A percentile compares a stretch with the other conserved stretches of the same genome.
Evolutionary conservation across 1,140 invertebrate species (phyloP).

Genomic region (Drosophila simulans): DNA sequence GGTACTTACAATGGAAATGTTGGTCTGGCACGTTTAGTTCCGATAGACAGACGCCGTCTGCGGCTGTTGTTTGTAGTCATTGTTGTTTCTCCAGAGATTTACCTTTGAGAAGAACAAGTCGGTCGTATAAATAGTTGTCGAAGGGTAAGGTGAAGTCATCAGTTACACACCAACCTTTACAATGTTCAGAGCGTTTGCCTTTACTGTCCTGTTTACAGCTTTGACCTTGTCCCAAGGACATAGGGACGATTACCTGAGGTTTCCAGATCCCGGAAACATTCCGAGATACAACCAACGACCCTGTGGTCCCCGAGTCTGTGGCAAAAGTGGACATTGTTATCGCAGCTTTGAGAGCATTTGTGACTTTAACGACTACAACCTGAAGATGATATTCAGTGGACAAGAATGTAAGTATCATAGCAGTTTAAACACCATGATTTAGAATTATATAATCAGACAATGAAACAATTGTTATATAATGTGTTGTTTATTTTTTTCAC

Average conservation of each 20-base stretch:
- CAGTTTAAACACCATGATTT: not conserved
- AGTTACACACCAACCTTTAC: conserved; percentile 18
- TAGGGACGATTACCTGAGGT: conserved; percentile 16
- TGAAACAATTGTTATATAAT: too few species aligned
- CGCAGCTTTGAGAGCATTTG: conserved; percentile 46
- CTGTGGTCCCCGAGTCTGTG: conserved; percentile 47
- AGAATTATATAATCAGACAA: too few species aligned
- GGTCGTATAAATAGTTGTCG: conserved; percentile 29
- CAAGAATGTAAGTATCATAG: conserved; percentile 25
- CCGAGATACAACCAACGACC: not conserved
- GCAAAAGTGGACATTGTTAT: conserved; percentile 40
- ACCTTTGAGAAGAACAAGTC: conserved; percentile 1
- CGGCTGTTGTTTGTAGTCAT: not conserved
- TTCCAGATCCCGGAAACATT: not conserved
- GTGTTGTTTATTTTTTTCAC: not conserved
- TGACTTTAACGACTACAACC: conserved; percentile 35
- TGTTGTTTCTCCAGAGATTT: conserved; percentile 9
- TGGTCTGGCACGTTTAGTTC: conserved; percentile 14
- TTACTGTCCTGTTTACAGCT: conserved; percentile 3
- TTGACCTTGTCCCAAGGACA: conserved; percentile 12
- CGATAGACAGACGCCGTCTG: conserved; percentile 40
- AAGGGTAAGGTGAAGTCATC: conserved; percentile 31
- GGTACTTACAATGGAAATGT: conserved; percentile 19
- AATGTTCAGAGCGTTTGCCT: conserved; percentile 20
- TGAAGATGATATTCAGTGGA: conserved; percentile 33